These are phyloP conservation scores for Dromiciops gliroides DNA, from an alignment of 2,113 vertebrate species.

Conservation along the genomic window DNA sequence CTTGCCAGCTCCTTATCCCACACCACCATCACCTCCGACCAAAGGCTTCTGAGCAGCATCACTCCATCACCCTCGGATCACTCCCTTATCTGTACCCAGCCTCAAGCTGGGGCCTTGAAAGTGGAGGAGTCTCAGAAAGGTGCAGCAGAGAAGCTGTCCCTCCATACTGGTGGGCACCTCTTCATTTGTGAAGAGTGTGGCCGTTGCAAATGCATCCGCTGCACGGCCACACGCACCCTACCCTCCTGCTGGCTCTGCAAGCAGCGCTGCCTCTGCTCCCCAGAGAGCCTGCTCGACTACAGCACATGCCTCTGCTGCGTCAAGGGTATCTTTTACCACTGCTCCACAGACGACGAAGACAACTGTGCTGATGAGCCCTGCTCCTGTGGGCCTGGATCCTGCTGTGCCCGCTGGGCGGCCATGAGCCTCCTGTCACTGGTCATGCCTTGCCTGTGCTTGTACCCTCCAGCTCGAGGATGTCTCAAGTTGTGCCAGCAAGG, in stretches of 20 bases:
- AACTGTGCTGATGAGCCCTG: conserved; percentile 97
- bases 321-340: conserved; percentile 98
- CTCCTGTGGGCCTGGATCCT: conserved; percentile 91
- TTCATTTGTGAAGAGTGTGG: conserved; percentile 96
- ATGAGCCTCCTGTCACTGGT: conserved; percentile 93
- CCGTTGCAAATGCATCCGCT: conserved; percentile 93
- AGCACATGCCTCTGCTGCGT: conserved; percentile 97
- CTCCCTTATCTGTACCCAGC: conserved; percentile 89
- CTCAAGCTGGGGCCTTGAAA: conserved; percentile 86
- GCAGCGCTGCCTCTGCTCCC: conserved; percentile 96
- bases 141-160: conserved; percentile 74
- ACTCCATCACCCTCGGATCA: conserved; percentile 91
- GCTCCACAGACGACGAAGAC: conserved; percentile 97
- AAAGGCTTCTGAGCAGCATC: conserved; percentile 91
- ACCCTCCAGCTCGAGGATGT: conserved; percentile 95
- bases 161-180: conserved; percentile 85
- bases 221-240: conserved; percentile 90
- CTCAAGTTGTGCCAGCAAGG: conserved; percentile 93
- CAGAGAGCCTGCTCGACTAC: conserved; percentile 92
- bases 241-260: conserved; percentile 97
- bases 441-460: conserved; percentile 99
- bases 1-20: conserved; percentile 96
- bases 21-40: conserved; percentile 94
- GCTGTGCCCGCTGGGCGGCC: conserved; percentile 92
- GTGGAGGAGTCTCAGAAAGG: conserved; percentile 87